Conservation (phyloP, 2,113 vertebrate genomes). For the Archilochus colubris region DNA sequence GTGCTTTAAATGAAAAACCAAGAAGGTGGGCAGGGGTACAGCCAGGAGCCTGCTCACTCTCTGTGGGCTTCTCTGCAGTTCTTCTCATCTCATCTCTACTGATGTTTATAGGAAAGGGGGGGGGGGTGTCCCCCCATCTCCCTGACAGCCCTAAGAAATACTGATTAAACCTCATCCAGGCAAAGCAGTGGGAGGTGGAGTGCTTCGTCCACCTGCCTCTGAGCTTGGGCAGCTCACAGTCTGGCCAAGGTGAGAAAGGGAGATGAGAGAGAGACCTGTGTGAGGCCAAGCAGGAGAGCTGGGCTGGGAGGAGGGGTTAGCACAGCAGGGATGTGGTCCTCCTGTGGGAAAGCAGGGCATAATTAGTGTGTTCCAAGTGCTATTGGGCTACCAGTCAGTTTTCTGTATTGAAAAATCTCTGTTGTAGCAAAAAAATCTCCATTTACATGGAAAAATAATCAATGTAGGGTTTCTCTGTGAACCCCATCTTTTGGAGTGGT, state of each 20-base stretch:
- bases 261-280: too few relatives aligned
- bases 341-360: neutral
- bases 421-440: neutral
- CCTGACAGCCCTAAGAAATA: neutral
- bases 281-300: neutral
- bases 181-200: neutral
- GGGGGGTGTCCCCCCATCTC: neutral
- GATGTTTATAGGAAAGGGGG: neutral
- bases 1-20: neutral
- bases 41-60: fast-evolving
- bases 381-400: neutral
- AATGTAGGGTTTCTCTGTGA: neutral
- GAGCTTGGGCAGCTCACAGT: neutral
- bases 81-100: neutral
- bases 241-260: neutral
- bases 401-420: neutral
- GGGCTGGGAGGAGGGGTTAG: neutral
- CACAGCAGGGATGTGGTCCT: fast-evolving
- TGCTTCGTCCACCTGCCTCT: neutral
- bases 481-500: neutral
- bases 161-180: neutral
- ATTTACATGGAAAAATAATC: neutral
- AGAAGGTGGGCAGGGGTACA: neutral
- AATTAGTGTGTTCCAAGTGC: neutral
- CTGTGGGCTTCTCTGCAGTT: neutral